Base-by-base conservation (phyloP, 2,797 vertebrate genomes). In the Xenopus petersii region DNA sequence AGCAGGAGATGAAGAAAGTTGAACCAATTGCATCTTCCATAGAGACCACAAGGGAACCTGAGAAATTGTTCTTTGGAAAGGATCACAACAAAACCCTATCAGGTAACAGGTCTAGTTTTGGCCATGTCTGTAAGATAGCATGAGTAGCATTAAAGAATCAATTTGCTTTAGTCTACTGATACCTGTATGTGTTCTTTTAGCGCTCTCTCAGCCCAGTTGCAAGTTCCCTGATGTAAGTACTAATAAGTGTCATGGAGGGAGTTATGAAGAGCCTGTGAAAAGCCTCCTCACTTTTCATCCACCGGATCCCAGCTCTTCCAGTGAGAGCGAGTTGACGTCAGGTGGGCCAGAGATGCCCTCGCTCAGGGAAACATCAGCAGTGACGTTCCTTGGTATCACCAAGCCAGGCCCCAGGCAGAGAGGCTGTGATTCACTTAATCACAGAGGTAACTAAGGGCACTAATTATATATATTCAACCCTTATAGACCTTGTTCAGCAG, bases 351-450 rank as follows among this genome's bases (percentile, higher is more conserved):
- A 83, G 9, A 75, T 83, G 74, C 75, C 81, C 42, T 74, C 62
- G 2, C 77, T 83, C 26, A 64, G 56, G 2, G 80, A 83, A 12
- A 77, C 81, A 0, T 10, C 83, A 0, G 75, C 76, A 10, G 48
- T 81, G 1, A 49, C 84, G 56, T 74, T 80, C 49, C 56, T 73
- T 47, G 81, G 64, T 4, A 84, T 86, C 65, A 84, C 75, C 76
- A 80, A 81, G 81, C 71, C 81, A 0, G 24, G 74, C 0, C 77
- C 81, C 77, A 86, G 84, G 75, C 86, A 84, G 58, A 79, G 82
- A 3, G 74, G 80, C 65, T 91, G 88, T 58, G 84, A 92, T 62
- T 79, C 81, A 63, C 86, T 91, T 82, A 89, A 87, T 84, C 90
- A 92, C 69, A 91, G 87, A 87, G 88, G 89, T 87, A 83, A 86